Evolutionary conservation across 2,797 vertebrate species (phyloP).

Genomic region (Orestias chungarensis): DNA sequence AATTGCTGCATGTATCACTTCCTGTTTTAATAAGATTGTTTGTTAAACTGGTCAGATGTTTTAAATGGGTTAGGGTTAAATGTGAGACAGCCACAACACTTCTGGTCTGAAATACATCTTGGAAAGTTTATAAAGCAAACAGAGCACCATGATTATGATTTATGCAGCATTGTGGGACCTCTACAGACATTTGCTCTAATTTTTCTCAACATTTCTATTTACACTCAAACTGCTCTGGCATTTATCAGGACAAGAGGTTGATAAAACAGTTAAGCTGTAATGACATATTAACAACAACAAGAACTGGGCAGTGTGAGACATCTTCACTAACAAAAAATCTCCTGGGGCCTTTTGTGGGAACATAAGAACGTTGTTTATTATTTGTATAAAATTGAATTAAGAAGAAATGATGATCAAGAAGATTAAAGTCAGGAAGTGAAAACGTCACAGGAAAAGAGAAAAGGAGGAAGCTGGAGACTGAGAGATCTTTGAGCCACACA

Average conservation of each 20-base stretch:
- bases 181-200: slow-evolving; percentile 39
- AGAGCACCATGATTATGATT: slow-evolving; percentile 40
- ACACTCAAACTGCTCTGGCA: slow-evolving; percentile 64
- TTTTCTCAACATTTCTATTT: slow-evolving; percentile 64
- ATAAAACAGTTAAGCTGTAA: slow-evolving; percentile 54
- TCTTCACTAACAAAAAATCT: slow-evolving; percentile 41
- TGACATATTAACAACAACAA: slow-evolving; percentile 62
- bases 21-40: slow-evolving; percentile 44
- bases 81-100: slow-evolving; percentile 7
- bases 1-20: slow-evolving; percentile 17
- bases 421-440: slow-evolving; percentile 63
- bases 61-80: slow-evolving; percentile 18
- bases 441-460: slow-evolving; percentile 48
- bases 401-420: slow-evolving; percentile 16
- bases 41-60: slow-evolving; percentile 30
- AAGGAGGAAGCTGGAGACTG: slow-evolving; percentile 61
- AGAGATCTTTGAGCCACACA: slow-evolving; percentile 74
- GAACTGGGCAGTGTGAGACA: slow-evolving; percentile 45
- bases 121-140: slow-evolving; percentile 33
- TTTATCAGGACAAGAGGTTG: slow-evolving; percentile 66
- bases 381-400: slow-evolving; percentile 28
- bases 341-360: slow-evolving; percentile 31
- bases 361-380: slow-evolving; percentile 12
- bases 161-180: slow-evolving; percentile 45
- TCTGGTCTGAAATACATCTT: slow-evolving; percentile 59